Conservation (phyloP, 2,888 invertebrate species). For the Agelastica alni region DNA sequence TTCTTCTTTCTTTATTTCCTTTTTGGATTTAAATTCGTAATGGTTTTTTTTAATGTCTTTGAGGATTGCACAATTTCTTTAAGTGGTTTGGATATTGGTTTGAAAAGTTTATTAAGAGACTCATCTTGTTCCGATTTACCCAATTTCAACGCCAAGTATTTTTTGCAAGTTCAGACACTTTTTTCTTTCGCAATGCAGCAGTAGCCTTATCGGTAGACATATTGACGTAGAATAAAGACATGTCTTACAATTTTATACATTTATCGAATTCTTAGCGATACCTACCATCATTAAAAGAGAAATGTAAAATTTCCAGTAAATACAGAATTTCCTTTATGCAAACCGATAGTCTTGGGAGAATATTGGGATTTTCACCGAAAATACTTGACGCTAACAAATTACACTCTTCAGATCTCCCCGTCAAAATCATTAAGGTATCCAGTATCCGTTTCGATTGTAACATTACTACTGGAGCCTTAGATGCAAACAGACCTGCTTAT, state of each 20-base stretch:
- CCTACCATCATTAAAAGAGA: slow-evolving; percentile 10
- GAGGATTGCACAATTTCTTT: too few species aligned
- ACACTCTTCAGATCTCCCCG: slow-evolving; percentile 33
- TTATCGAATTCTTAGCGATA: slow-evolving; percentile 16
- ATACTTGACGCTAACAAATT: slow-evolving; percentile 17
- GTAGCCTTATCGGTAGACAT: too few species aligned
- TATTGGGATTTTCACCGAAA: slow-evolving; percentile 3
- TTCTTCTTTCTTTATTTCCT: too few species aligned
- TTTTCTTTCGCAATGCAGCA: too few species aligned
- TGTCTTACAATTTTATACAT: too few species aligned
- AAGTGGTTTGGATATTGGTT: too few species aligned
- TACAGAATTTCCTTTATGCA: neutral
- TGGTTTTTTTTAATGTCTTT: too few species aligned
- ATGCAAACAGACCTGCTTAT: slow-evolving; percentile 43
- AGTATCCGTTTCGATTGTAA: slow-evolving; percentile 39
- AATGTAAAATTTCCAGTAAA: slow-evolving; percentile 7
- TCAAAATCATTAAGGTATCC: slow-evolving; percentile 34
- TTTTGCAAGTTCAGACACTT: neutral
- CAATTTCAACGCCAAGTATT: too few species aligned
- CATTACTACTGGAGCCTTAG: slow-evolving; percentile 43
- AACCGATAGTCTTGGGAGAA: neutral
- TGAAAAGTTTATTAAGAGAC: neutral
- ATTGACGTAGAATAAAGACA: too few species aligned
- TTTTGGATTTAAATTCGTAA: too few species aligned
- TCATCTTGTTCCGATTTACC: too few species aligned